Evolutionary conservation across 2,797 vertebrate genomes (phyloP).

Genomic region (Chaenodraco wilsoni): DNA sequence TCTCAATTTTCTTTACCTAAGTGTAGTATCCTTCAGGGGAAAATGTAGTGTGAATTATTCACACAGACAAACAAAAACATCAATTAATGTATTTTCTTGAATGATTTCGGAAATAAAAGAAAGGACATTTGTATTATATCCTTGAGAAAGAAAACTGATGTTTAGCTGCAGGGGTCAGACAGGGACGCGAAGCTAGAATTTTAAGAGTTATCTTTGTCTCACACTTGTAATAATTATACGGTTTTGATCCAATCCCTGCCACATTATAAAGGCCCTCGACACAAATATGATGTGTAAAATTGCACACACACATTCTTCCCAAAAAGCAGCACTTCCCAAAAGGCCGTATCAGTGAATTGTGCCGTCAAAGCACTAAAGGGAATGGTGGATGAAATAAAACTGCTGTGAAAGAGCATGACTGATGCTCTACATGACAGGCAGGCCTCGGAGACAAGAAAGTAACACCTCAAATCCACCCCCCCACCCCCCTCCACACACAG

Average conservation of each 20-base stretch:
- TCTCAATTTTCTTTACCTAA: conserved; percentile 9
- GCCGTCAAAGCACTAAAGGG: conserved; percentile 78
- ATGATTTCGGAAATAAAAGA: conserved; percentile 1
- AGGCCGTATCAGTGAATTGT: conserved; percentile 72
- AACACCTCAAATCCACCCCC: conserved; percentile 67
- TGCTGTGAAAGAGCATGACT: conserved; percentile 82
- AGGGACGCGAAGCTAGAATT: conserved; percentile 23
- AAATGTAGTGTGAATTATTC: conserved; percentile 10
- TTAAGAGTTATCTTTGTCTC: conserved; percentile 29
- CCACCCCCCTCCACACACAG: neutral
- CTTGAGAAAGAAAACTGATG: conserved; percentile 13
- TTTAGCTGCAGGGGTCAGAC: conserved; percentile 29
- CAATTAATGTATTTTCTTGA: conserved; percentile 2
- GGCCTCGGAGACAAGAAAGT: conserved; percentile 75
- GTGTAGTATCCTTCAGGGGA: neutral
- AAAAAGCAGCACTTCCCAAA: conserved; percentile 64
- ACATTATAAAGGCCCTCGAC: conserved; percentile 61
- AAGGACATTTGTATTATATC: conserved; percentile 28
- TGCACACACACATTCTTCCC: conserved; percentile 6
- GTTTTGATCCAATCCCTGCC: conserved; percentile 62
- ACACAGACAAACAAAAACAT: conserved; percentile 20
- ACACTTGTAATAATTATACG: conserved; percentile 45
- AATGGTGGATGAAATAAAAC: conserved; percentile 83
- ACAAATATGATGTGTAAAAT: conserved; percentile 55
- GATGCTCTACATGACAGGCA: conserved; percentile 82